These are phyloP conservation scores for Acanthosepion pharaonis DNA, from an alignment of 2,888 invertebrate species.

Conservation along the genomic window DNA sequence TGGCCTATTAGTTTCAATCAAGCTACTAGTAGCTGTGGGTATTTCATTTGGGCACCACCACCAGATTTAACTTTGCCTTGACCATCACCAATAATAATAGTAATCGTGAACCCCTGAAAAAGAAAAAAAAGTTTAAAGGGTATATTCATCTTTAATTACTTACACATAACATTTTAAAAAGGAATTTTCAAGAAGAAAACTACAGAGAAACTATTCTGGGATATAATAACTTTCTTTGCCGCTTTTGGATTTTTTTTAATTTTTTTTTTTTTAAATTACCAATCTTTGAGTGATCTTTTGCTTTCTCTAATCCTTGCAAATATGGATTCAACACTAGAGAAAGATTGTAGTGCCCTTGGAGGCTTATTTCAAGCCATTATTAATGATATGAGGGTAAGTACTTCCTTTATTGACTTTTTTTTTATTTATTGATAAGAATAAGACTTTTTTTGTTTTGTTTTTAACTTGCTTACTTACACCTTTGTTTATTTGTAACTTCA, in stretches of 20 bases:
- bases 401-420: background rate
- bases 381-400: conserved; percentile 94
- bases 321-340: conserved; percentile 69
- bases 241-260: background rate
- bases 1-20: background rate
- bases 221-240: background rate
- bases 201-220: too few relatives aligned
- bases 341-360: conserved; percentile 82
- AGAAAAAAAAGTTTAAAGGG: background rate
- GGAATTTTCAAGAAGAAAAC: background rate
- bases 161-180: background rate
- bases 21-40: background rate
- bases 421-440: background rate
- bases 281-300: background rate
- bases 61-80: background rate
- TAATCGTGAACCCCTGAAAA: background rate
- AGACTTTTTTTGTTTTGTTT: background rate
- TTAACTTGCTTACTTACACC: background rate
- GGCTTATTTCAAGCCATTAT: conserved; percentile 95
- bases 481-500: too few relatives aligned
- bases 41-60: conserved; percentile 33
- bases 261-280: background rate
- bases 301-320: conserved; percentile 37
- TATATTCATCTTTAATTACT: background rate
- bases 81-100: background rate